Conservation (phyloP, 2,797 vertebrate genomes). For the Sebastes elongatus region DNA sequence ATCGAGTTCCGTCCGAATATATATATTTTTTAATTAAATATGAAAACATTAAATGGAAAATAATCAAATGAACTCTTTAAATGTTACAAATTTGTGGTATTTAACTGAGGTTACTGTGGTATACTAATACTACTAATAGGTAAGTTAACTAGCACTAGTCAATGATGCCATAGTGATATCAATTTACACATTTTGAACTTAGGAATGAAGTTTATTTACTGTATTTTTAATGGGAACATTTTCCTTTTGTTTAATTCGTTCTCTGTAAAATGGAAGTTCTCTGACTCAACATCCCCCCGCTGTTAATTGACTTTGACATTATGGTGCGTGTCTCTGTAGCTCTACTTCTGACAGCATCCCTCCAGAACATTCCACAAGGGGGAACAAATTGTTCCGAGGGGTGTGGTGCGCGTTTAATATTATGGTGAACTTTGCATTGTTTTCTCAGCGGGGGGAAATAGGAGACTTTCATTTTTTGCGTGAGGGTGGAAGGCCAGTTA, state of each 20-base stretch:
- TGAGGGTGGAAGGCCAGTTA: constrained; percentile 32
- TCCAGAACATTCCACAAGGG: constrained; percentile 35
- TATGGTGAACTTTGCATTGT: constrained; percentile 57
- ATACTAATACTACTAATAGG: too few relatives aligned
- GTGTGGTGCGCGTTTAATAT: constrained; percentile 46
- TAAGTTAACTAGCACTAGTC: too few relatives aligned
- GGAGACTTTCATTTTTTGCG: constrained; percentile 48
- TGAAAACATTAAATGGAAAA: too few relatives aligned
- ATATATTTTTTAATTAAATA: too few relatives aligned
- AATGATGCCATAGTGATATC: fast-evolving
- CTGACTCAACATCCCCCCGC: not conserved
- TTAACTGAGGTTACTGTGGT: too few relatives aligned
- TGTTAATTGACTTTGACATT: not conserved
- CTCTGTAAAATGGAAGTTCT: not conserved
- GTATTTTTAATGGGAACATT: not conserved
- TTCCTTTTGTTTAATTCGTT: not conserved
- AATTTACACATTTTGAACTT: not conserved
- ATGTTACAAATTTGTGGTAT: too few relatives aligned
- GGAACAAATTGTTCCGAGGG: constrained; percentile 36
- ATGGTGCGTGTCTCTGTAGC: not conserved
- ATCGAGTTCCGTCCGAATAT: too few relatives aligned
- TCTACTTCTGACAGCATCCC: not conserved
- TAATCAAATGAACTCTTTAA: too few relatives aligned
- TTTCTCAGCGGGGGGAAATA: constrained; percentile 47
- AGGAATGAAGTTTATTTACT: too few relatives aligned